Conservation (phyloP, 23 tunicate species). For the Trididemnum clinides region DNA sequence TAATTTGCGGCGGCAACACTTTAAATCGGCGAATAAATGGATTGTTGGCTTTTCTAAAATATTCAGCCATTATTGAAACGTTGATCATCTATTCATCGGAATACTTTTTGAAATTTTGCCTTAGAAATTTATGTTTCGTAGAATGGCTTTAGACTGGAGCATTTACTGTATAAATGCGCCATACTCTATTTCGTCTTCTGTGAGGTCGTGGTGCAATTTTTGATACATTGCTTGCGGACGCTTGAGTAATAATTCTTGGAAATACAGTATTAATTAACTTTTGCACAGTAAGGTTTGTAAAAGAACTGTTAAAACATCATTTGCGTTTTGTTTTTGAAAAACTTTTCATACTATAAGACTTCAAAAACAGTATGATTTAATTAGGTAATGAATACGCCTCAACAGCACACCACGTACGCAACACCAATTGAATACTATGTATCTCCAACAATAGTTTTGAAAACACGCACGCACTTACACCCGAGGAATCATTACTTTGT, state of each 20-base stretch:
- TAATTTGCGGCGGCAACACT: not conserved
- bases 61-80: not conserved
- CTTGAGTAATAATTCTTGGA: not conserved
- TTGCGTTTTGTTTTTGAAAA: too few relatives aligned
- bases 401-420: too few relatives aligned
- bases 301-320: too few relatives aligned
- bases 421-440: too few relatives aligned
- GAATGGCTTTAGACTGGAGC: not conserved
- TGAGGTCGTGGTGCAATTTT: not conserved
- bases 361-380: too few relatives aligned
- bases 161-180: conserved; percentile 12
- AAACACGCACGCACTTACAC: too few relatives aligned
- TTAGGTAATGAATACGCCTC: too few relatives aligned
- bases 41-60: not conserved
- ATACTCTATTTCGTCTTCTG: conserved; percentile 8
- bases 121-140: not conserved
- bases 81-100: not conserved
- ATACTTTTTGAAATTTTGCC: not conserved
- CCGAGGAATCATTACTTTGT: too few relatives aligned
- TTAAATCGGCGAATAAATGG: not conserved
- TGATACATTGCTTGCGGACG: not conserved
- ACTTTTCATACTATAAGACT: too few relatives aligned
- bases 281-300: too few relatives aligned
- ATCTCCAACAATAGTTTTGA: too few relatives aligned
- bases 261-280: too few relatives aligned